Evolutionary conservation across 2,888 invertebrate genomes (phyloP), one percentile per base, ranked within the genome.

Genomic region (Prionchulus punctatus): DNA sequence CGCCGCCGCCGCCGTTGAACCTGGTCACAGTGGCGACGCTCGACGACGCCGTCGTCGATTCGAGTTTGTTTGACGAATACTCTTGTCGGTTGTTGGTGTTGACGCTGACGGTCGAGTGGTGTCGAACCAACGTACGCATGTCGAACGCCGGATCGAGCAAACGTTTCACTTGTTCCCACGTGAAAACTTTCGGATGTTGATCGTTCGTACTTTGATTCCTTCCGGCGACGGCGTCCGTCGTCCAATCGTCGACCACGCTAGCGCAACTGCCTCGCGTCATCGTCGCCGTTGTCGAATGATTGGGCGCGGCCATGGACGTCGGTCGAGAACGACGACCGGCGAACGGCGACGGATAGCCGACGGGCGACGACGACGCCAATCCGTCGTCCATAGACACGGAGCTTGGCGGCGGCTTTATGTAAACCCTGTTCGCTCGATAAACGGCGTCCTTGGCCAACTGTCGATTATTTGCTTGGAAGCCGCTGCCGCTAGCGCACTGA

Each of bases 91-190:
- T n/a, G n/a, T n/a, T n/a, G n/a, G n/a, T n/a, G n/a, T n/a, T n/a
- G n/a, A 23, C 47, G 47, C 23, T 45, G 47, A 23, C 23, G 4
- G 47, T 45, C 47, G 47, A 45, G 7, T 45, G 47, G n/a, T 45
- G 47, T 21, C 47, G 47, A 18, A 36, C 36, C 18, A 36, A 36
- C 4, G 15, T 28, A 21, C 53, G 21, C 23, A 7, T 7, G 3
- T 42, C 53, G 43, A 53, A 53, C 15, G 7, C 36, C 25, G 53
- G 53, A 27, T 55, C 55, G 42, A 50, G 18, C 12, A 47, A 18
- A 2, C 50, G 55, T 50, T 55, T 55, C 26, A 36, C 49, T 12
- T 55, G 50, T 42, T 55, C 55, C 55, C 55, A 55, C 25, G 55
- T 50, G 3, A 25, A 30, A n/a, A 27, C 12, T 18, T 7, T 25